These are phyloP conservation scores for Limnephilus rhombicus DNA, from an alignment of 2,888 invertebrate species.

Conservation along the genomic window DNA sequence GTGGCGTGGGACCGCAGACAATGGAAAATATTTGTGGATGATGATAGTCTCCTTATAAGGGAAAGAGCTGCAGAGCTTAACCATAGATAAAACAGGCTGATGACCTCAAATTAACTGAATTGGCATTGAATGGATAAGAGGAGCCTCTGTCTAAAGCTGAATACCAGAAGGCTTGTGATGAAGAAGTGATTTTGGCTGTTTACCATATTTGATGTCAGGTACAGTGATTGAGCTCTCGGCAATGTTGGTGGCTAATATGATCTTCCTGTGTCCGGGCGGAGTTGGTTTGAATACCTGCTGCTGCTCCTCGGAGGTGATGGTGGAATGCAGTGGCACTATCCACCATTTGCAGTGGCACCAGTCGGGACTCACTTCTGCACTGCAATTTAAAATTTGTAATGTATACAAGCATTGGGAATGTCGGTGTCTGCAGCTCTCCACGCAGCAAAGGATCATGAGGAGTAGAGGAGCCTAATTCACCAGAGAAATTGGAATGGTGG, in stretches of 20 bases:
- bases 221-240: constrained; percentile 96
- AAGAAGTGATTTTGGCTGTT: not conserved
- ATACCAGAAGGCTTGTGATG: not conserved
- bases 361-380: constrained; percentile 63
- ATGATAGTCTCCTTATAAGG: no score
- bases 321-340: constrained; percentile 84
- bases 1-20: no score
- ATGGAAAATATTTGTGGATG: no score
- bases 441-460: no score
- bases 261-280: constrained; percentile 83
- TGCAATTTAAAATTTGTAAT: not conserved
- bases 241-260: constrained; percentile 94
- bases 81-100: not conserved
- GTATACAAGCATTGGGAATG: not conserved
- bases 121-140: not conserved
- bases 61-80: no score
- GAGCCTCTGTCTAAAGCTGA: not conserved
- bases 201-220: constrained; percentile 90
- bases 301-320: constrained; percentile 89
- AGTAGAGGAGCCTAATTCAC: no score
- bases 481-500: no score
- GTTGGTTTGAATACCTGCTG: constrained; percentile 79
- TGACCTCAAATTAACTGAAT: not conserved
- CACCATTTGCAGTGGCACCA: constrained; percentile 74
- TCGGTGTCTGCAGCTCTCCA: not conserved